Percentiles rank a stretch among this genome's conserved stretches.
phyloP scores from a whole-genome alignment of 2,888 invertebrate species.

The Molanna angustata region DNA sequence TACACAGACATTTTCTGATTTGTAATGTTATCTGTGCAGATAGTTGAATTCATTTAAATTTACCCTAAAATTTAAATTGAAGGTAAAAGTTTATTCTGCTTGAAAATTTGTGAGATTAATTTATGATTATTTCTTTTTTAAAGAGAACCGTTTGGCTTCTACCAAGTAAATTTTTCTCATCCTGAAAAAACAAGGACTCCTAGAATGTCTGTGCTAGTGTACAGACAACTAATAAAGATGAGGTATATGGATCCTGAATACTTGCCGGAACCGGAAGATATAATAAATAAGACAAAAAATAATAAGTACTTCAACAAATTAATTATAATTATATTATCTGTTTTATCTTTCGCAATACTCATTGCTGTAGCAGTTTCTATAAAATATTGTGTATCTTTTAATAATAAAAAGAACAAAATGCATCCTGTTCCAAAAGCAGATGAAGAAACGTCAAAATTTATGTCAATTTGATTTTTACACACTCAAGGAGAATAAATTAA shows the following conservation, averaged over 20 bases:
- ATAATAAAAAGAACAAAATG: not conserved
- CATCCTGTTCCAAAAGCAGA: too few relatives aligned
- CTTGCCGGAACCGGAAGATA: conserved; percentile 49
- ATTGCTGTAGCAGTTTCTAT: not conserved
- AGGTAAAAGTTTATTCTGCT: not conserved
- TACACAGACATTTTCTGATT: not conserved
- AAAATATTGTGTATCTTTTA: not conserved
- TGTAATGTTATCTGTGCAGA: too few relatives aligned
- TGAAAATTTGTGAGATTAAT: not conserved
- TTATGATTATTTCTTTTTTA: conserved; percentile 37
- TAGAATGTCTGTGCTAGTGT: conserved; percentile 56
- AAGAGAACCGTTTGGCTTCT: conserved; percentile 60
- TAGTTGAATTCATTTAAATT: too few relatives aligned
- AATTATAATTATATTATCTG: conserved; percentile 15
- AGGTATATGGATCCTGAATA: conserved; percentile 39
- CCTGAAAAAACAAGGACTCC: conserved; percentile 55
- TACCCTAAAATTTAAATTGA: too few relatives aligned
- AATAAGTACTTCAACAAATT: conserved; percentile 2
- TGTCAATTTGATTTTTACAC: too few relatives aligned
- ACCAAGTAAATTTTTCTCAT: conserved; percentile 59
- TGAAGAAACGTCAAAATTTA: too few relatives aligned
- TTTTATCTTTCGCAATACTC: not conserved
- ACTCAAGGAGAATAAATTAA: too few relatives aligned
- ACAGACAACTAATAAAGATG: conserved; percentile 44
- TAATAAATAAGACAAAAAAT: not conserved